phyloP scores from a whole-genome alignment of 2,797 vertebrate species.

The Rhincodon typus region DNA sequence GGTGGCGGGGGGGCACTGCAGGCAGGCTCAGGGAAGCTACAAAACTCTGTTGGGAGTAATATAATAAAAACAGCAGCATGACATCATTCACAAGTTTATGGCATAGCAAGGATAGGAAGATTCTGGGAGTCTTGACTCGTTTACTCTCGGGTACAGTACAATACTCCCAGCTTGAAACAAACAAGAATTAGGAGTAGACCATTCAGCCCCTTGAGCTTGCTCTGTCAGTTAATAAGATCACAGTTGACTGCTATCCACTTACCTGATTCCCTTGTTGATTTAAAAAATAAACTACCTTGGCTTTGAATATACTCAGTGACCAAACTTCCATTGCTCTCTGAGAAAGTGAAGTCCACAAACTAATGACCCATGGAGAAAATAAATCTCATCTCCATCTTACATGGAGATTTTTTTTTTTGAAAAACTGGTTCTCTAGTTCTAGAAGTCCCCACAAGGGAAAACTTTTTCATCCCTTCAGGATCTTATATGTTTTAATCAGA shows the following conservation, averaged over 20 bases:
- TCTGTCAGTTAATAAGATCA: too few species aligned
- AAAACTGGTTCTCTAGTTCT: not conserved
- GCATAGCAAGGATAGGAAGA: not conserved
- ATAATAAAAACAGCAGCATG: slow-evolving; percentile 1
- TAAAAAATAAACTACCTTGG: too few species aligned
- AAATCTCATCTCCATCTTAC: not conserved
- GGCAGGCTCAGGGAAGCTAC: not conserved
- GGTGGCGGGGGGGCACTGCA: too few species aligned
- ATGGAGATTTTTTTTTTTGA: not conserved
- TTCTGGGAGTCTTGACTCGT: not conserved
- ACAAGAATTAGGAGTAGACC: not conserved
- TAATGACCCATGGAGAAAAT: not conserved
- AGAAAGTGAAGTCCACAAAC: not conserved
- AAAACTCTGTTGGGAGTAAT: not conserved
- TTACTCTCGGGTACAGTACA: not conserved
- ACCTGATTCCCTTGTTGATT: too few species aligned
- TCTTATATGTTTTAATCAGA: too few species aligned
- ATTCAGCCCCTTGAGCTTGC: not conserved
- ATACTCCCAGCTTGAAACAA: not conserved
- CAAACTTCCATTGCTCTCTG: not conserved
- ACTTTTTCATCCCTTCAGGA: not conserved
- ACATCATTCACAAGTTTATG: not conserved
- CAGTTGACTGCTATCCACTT: too few species aligned
- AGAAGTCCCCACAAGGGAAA: not conserved
- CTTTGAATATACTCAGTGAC: not conserved